Evolutionary conservation across 2,888 invertebrate species (phyloP), one percentile per base, ranked within the genome.

Genomic region (Calephelis perditalis): DNA sequence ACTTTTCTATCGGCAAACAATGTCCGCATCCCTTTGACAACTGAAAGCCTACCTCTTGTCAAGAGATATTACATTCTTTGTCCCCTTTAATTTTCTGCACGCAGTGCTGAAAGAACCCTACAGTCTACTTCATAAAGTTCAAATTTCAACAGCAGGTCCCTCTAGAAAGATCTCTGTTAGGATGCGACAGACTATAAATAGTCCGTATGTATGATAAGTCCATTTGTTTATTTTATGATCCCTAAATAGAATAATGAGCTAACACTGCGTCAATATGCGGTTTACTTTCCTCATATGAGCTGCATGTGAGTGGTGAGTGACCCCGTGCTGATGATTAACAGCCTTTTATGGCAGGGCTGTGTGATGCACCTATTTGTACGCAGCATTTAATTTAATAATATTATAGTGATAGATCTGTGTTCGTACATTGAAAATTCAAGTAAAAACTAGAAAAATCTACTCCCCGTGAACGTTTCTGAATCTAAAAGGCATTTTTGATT

Each of bases 191-290:
- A 62, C 62, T 70, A 67, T 68, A 66, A 65, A 67, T 67, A 66
- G 61, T 61, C 12, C 9, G 36, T 59, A 45, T 60, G 57, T 62
- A 56, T 57, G 52, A 63, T 58, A 55, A 56, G 46, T 61, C 55
- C 46, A 58, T 60, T 65, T 66, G 60, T 64, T 66, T 60, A 63
- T 65, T 63, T 63, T 65, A 66, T 63, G 56, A 59, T 62, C 59
- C 58, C 61, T 58, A 58, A 65, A 67, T 64, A 57, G 62, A 65
- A 62, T 60, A 59, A 63, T 62, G 65, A 61, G 58, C 59, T 56
- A 46, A 62, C 45, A 56, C 54, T 63, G 64, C 64, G 62, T 68
- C 67, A 67, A 49, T 47, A 26, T 5, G 49, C 49, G 49, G 49
- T 49, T 49, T 15, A 49, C 49, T 49, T 49, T 49, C 15, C 49